Evolutionary conservation across 2,113 vertebrate genomes (phyloP), one percentile per base, ranked within the genome.

Genomic region (Ceuthmochares aereus): DNA sequence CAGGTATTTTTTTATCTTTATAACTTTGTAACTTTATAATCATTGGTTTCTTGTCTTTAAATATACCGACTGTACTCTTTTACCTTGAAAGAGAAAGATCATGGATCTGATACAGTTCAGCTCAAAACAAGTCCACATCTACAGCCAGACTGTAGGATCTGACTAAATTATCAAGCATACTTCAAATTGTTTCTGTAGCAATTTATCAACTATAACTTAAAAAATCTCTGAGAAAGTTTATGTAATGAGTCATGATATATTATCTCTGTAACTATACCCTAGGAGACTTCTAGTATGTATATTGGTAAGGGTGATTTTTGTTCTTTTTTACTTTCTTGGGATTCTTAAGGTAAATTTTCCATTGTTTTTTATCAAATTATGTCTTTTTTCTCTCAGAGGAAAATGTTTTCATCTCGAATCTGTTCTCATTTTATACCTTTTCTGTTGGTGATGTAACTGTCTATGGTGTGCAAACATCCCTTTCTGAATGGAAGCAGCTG

Each of bases 401-500:
- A 86, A 84, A 67, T 18, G 8, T 83, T 89, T 89, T 74, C 27
- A 7, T 90, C 84, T 90, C 8, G 4, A 75, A 45, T 92, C 56
- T 85, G 37, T 86, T 93, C 86, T 72, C 19, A 40, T 93, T 91
- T 92, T 84, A 32, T 85, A 72, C 22, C 60, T 88, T 90, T 88
- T 86, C 43, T 84, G 34, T 51, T 7, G 0, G 43, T 2, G 4
- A 63, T 75, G 18, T 60, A 69, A 51, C 55, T 66, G 80, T 63
- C 89, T 85, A 25, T 45, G 60, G 58, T 45, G 90, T 82, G 75
- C 78, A 90, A 91, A 90, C 1, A 3, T 54, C 0, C 0, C 32
- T 89, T 56, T 87, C 84, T 96, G 95, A 95, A 91, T 95, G 69
- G 89, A 94, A 96, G 91, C 95, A 95, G 93, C 95, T 92, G 88